phyloP scores from a whole-genome alignment of 1,140 invertebrate genomes.

The Drosophila sucinea region DNA sequence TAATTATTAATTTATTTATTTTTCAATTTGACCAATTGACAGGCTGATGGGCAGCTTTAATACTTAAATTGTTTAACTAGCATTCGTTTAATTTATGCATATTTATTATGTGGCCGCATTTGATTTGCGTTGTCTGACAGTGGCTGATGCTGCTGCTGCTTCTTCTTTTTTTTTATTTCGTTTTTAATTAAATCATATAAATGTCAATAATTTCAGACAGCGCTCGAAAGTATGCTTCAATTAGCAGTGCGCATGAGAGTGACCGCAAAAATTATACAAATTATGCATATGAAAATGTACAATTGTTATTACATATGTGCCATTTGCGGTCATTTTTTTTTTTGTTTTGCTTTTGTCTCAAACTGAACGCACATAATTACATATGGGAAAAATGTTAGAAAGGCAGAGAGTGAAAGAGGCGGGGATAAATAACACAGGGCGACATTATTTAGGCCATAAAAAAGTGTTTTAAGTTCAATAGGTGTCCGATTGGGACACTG shows the following conservation, averaged over 20 bases:
- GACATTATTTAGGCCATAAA: not conserved
- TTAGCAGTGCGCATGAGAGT: conserved; percentile 55
- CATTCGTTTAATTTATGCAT: conserved; percentile 54
- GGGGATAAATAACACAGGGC: conserved; percentile 10
- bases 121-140: conserved; percentile 37
- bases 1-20: conserved; percentile 62
- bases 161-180: conserved; percentile 9
- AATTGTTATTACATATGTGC: conserved; percentile 51
- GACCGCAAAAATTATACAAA: conserved; percentile 58
- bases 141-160: not conserved
- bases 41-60: conserved; percentile 37
- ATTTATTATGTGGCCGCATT: conserved; percentile 46
- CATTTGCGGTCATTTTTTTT: conserved; percentile 13
- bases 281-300: conserved; percentile 50
- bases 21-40: conserved; percentile 60
- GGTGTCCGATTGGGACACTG: too few relatives aligned
- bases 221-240: conserved; percentile 56
- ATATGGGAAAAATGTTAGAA: conserved; percentile 27
- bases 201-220: conserved; percentile 63
- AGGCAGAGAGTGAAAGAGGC: not conserved
- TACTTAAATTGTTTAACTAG: conserved; percentile 59
- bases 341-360: not conserved
- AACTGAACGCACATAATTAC: conserved; percentile 18
- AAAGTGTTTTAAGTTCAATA: too few relatives aligned
- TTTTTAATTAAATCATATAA: conserved; percentile 69